phyloP scores from a whole-genome alignment of 2,888 invertebrate genomes.

The Ophion ellenae region DNA sequence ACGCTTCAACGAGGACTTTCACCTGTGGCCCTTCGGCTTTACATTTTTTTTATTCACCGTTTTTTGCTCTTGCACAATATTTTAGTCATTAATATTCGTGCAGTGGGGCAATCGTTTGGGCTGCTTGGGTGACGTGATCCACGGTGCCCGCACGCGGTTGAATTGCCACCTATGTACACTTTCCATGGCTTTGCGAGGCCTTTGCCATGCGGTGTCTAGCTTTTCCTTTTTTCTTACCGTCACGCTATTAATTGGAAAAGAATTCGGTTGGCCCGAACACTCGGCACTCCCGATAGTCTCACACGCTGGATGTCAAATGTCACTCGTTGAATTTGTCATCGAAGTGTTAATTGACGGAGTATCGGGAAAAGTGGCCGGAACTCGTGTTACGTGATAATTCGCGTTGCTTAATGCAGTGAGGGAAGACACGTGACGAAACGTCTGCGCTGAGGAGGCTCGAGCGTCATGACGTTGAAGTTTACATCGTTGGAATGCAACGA shows the following conservation, averaged over 20 bases:
- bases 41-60: slow-evolving; percentile 18
- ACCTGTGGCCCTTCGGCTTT: slow-evolving; percentile 46
- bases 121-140: slow-evolving; percentile 61
- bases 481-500: no score
- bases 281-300: neutral
- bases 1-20: slow-evolving; percentile 32
- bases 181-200: neutral
- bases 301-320: neutral
- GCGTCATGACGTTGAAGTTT: neutral
- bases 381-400: no score
- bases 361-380: no score
- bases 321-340: neutral
- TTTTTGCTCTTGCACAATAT: slow-evolving; percentile 37
- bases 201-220: neutral
- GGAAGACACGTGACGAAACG: no score
- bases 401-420: no score
- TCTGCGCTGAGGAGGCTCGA: neutral
- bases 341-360: slow-evolving; percentile 3
- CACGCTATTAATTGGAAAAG: slow-evolving; percentile 30
- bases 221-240: slow-evolving; percentile 15
- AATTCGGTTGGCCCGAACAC: slow-evolving; percentile 10
- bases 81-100: slow-evolving; percentile 24
- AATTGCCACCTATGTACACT: slow-evolving; percentile 44
- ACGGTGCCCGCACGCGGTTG: slow-evolving; percentile 30
- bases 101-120: slow-evolving; percentile 71